phyloP scores from a whole-genome alignment of 2,113 vertebrate genomes.

The Connochaetes taurinus region DNA sequence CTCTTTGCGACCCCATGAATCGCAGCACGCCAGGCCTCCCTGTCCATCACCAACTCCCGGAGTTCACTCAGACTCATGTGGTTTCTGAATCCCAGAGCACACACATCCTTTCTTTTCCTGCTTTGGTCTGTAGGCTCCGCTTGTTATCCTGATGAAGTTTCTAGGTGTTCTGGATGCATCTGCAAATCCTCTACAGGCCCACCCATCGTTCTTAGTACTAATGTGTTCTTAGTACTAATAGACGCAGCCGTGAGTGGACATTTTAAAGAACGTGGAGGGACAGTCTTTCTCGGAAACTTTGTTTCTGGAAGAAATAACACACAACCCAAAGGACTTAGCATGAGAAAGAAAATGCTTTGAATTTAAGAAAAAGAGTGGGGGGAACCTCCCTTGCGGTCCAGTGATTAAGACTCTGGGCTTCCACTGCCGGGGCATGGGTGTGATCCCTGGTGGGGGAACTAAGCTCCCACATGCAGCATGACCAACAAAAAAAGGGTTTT shows the following conservation, averaged over 20 bases:
- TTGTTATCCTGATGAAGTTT: neutral
- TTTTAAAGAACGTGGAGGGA: neutral
- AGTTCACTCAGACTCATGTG: neutral
- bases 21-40: too few species aligned
- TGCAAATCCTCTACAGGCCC: neutral
- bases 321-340: neutral
- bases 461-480: neutral
- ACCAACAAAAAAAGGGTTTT: neutral
- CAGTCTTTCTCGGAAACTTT: neutral
- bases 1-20: too few species aligned
- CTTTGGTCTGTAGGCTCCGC: neutral
- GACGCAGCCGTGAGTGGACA: neutral
- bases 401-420: neutral
- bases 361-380: neutral
- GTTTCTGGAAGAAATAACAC: neutral
- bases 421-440: accelerated
- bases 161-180: neutral
- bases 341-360: neutral
- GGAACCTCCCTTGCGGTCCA: neutral
- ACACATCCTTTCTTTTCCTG: neutral
- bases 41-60: too few species aligned
- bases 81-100: neutral
- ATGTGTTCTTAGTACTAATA: neutral
- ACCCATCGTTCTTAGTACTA: neutral
- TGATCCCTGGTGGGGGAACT: neutral